Percentiles rank a stretch among this genome's conserved stretches.
phyloP scores from a whole-genome alignment of 2,113 vertebrate species.

The Apus apus region DNA sequence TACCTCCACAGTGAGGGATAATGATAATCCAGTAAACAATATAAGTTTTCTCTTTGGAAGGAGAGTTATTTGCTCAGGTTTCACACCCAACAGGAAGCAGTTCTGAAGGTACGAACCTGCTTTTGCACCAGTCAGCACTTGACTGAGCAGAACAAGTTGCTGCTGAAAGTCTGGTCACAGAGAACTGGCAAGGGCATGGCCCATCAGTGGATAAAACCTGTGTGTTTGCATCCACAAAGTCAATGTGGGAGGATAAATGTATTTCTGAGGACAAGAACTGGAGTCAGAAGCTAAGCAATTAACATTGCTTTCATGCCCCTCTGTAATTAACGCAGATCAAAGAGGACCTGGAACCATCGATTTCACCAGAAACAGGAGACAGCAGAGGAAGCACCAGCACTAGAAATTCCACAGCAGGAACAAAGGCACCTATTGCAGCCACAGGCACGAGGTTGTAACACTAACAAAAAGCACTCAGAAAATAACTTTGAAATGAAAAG shows the following conservation, averaged over 20 bases:
- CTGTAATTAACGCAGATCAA: slow-evolving; percentile 68
- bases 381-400: not conserved
- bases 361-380: slow-evolving; percentile 21
- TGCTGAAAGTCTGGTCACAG: not conserved
- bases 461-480: not conserved
- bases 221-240: not conserved
- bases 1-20: not conserved
- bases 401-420: not conserved
- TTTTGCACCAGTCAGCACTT: not conserved
- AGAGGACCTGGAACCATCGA: slow-evolving; percentile 20
- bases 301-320: slow-evolving; percentile 64
- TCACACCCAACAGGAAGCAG: slow-evolving; percentile 40
- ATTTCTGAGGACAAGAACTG: slow-evolving; percentile 17
- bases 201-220: not conserved
- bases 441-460: not conserved
- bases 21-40: slow-evolving; percentile 3
- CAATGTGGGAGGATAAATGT: not conserved
- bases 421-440: not conserved
- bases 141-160: not conserved
- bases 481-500: not conserved
- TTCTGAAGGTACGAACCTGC: not conserved
- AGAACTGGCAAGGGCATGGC: not conserved
- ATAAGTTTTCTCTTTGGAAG: not conserved
- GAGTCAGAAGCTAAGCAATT: slow-evolving; percentile 64
- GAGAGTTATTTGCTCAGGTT: slow-evolving; percentile 34